Percentiles rank a stretch among this genome's conserved stretches.
phyloP scores from a whole-genome alignment of 2,888 invertebrate genomes.

The Eupeodes luniger region DNA sequence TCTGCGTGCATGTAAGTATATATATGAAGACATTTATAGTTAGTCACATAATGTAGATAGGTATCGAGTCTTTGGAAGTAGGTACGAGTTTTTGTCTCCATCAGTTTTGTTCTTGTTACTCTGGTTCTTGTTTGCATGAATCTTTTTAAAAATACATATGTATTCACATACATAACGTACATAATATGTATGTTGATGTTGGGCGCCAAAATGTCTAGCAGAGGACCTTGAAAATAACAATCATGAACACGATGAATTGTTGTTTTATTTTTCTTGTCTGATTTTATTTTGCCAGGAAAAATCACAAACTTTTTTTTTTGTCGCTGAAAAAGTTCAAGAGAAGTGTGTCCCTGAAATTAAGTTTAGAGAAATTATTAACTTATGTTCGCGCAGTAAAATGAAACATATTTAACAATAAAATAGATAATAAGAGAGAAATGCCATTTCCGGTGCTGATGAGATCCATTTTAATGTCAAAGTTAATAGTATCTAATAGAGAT shows the following conservation, averaged over 20 bases:
- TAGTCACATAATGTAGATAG: not conserved
- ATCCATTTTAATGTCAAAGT: constrained; percentile 13
- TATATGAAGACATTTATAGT: not conserved
- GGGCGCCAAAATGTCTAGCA: constrained; percentile 66
- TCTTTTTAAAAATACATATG: not conserved
- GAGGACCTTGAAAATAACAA: constrained; percentile 53
- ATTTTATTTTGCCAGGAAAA: not conserved
- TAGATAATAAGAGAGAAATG: constrained; percentile 49
- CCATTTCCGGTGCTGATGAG: constrained; percentile 51
- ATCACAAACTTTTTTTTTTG: constrained; percentile 2
- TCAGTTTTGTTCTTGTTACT: not conserved
- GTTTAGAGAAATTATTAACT: not conserved
- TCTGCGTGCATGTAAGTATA: not conserved
- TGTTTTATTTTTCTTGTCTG: not conserved
- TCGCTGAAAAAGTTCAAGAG: not conserved
- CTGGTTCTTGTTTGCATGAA: not conserved
- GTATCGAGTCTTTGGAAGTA: constrained; percentile 32
- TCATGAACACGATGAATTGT: constrained; percentile 25
- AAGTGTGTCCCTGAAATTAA: constrained; percentile 9
- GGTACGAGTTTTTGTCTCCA: not conserved
- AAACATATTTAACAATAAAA: not conserved
- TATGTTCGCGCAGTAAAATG: not conserved
- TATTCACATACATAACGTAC: not conserved
- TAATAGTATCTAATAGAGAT: constrained; percentile 6
- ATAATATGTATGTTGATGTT: not conserved